Conservation (phyloP, 2,113 vertebrate genomes). For the Callaeas wilsoni region DNA sequence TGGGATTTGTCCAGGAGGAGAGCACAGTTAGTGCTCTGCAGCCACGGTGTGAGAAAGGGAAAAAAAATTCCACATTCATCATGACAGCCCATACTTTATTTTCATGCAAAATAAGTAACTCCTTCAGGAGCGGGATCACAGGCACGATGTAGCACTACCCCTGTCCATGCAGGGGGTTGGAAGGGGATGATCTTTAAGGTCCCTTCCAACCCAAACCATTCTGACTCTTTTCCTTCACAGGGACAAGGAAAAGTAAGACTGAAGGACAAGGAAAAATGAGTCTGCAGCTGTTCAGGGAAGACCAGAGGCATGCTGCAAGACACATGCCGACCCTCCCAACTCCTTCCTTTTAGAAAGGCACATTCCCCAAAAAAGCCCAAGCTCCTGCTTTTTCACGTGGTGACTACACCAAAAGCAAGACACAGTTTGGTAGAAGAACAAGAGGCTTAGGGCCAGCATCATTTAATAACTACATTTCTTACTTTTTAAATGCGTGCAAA, state of each 20-base stretch:
- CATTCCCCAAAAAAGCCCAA: background rate
- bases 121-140: background rate
- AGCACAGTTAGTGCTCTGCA: background rate
- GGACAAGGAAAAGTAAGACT: background rate
- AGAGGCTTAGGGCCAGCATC: background rate
- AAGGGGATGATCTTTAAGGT: background rate
- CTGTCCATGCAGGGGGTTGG: background rate
- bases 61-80: background rate
- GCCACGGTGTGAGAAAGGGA: accelerated
- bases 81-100: background rate
- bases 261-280: background rate
- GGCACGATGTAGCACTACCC: accelerated
- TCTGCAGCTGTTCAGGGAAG: background rate
- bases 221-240: background rate
- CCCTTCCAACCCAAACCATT: background rate
- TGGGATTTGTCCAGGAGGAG: background rate
- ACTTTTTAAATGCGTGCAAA: background rate
- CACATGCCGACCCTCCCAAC: background rate
- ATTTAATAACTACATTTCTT: background rate
- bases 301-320: background rate
- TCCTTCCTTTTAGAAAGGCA: background rate
- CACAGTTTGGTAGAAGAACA: background rate
- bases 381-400: accelerated
- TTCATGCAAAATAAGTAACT: background rate
- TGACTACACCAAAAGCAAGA: background rate